Evolutionary conservation across 1,140 invertebrate genomes (phyloP), one percentile per base, ranked within the genome.

Genomic region (Bombus ignitus): DNA sequence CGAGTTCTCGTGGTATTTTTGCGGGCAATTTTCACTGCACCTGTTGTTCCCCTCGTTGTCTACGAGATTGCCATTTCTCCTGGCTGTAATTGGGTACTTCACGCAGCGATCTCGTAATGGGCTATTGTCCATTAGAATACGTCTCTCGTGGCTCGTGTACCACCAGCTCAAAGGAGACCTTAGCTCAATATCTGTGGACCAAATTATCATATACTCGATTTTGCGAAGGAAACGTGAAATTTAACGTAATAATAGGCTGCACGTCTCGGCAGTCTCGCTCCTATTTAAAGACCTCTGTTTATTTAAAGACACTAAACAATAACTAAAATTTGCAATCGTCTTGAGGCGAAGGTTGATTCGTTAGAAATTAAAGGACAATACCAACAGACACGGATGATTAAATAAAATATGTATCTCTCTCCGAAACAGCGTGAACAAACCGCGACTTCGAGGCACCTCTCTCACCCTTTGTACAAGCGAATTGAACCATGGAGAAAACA

Each of bases 61-160:
- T 37, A 80, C 70, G 75, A 87, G 85, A 87, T 85, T 85, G 87
- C 89, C 81, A 89, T 90, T 88, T 87, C 89, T 82, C 81, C 68
- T 44, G 15, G 53, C 72, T 87, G 83, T 90, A 90, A 90, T 90
- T 90, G 88, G 88, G 78, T 90, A 84, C 65, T 89, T 85, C 66
- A 87, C 74, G 39, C 81, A 44, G 42, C 72, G 80, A 86, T 76
- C 47, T 32, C 35, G 32, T 83, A 87, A 65, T 74, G 79, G 75
- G 77, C 72, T 53, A 87, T 87, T 90, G 82, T 74, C 65, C 78
- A 89, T 89, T 87, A 72, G 72, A 84, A 87, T 81, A 73, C 80
- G 53, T 73, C 84, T 66, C 75, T 79, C 39, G 66, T 44, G 42
- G 28, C 68, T 22, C 68, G 66, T 65, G 79, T 53, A 62, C 59